These are phyloP conservation scores for Palaemon carinicauda DNA, from an alignment of 1,140 invertebrate genomes.

Conservation along the genomic window DNA sequence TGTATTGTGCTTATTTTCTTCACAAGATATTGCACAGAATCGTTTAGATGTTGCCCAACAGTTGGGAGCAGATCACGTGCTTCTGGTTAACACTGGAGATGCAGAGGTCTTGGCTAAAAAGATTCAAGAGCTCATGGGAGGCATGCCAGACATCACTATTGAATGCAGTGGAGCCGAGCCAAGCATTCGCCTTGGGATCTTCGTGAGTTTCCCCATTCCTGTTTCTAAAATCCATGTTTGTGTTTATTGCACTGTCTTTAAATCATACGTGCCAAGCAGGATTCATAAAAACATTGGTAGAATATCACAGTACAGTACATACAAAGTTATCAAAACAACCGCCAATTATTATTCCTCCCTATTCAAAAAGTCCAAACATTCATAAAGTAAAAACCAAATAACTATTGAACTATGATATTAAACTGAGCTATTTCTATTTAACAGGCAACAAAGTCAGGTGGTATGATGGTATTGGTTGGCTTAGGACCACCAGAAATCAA, in stretches of 20 bases:
- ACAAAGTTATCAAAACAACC: no score
- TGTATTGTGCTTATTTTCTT: constrained; percentile 24
- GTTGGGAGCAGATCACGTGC: constrained; percentile 80
- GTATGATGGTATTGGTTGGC: constrained; percentile 84
- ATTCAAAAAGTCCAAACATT: no score
- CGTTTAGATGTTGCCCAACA: constrained; percentile 82
- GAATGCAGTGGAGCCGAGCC: constrained; percentile 88
- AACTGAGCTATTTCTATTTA: background rate
- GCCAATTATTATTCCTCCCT: no score
- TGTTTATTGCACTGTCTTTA: no score
- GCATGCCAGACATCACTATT: constrained; percentile 78
- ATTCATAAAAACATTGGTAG: no score
- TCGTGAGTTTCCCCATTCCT: constrained; percentile 67
- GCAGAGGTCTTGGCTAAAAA: constrained; percentile 69
- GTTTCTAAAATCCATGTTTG: no score
- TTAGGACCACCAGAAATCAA: constrained; percentile 80
- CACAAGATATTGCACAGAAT: constrained; percentile 77
- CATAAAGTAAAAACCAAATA: background rate
- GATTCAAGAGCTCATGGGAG: constrained; percentile 74
- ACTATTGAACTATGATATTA: background rate
- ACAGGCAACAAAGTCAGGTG: constrained; percentile 84
- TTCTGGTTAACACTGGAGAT: constrained; percentile 71
- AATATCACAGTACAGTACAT: no score
- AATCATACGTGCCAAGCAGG: no score
- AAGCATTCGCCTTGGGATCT: constrained; percentile 79